Conservation (phyloP, 2,113 vertebrate species). For the Mungos mungo region DNA sequence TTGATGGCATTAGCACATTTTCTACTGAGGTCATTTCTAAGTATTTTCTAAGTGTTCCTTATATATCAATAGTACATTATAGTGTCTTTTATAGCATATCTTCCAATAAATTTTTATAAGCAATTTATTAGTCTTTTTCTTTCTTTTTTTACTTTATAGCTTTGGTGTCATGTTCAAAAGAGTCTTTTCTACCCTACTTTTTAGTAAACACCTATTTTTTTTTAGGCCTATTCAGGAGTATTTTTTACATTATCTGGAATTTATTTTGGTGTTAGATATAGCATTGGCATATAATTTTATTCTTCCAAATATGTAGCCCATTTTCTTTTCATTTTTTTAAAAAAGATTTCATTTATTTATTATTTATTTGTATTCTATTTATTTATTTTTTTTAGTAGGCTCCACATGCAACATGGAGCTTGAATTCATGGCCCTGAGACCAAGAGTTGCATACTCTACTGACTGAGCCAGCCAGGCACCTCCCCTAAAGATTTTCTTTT, state of each 20-base stretch:
- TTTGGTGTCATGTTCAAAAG: slow-evolving; percentile 34
- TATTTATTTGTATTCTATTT: neutral
- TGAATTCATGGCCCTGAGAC: neutral
- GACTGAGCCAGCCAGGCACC: neutral
- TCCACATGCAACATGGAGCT: neutral
- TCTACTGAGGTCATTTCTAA: slow-evolving; percentile 34
- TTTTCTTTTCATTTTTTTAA: neutral
- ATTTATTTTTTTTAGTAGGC: neutral
- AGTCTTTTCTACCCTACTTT: slow-evolving; percentile 11
- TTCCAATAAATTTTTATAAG: slow-evolving; percentile 6
- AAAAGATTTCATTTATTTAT: neutral
- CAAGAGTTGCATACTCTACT: neutral
- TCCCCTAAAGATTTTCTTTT: neutral
- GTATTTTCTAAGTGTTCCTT: slow-evolving; percentile 38
- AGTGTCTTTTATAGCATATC: slow-evolving; percentile 11
- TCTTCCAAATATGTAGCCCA: neutral
- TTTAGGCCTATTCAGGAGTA: slow-evolving; percentile 3
- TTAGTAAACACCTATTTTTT: slow-evolving; percentile 17
- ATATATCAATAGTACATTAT: neutral
- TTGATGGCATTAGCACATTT: slow-evolving; percentile 43
- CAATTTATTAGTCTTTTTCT: neutral
- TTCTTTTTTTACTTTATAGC: neutral
- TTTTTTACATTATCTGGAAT: slow-evolving; percentile 23
- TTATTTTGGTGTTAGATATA: slow-evolving; percentile 15
- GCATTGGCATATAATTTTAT: neutral